Evolutionary conservation across 2,888 invertebrate species (phyloP).

Genomic region (Bombylius discolor): DNA sequence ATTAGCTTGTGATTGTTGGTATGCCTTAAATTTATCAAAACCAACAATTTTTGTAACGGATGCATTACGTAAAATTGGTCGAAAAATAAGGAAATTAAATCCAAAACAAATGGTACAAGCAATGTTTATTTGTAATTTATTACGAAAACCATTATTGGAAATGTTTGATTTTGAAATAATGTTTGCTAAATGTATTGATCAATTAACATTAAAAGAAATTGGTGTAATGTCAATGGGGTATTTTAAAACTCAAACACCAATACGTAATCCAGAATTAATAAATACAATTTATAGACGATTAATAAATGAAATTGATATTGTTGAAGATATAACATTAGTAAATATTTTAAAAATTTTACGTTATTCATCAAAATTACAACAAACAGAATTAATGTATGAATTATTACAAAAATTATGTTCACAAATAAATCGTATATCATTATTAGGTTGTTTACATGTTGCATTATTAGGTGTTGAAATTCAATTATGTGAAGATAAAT

Average conservation of each 20-base stretch:
- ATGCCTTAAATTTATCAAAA: constrained; percentile 42
- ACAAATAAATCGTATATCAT: constrained; percentile 46
- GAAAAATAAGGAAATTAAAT: constrained; percentile 45
- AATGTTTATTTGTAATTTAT: constrained; percentile 51
- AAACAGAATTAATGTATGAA: constrained; percentile 37
- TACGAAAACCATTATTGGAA: constrained; percentile 42
- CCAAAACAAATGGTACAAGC: constrained; percentile 51
- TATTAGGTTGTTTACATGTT: constrained; percentile 51
- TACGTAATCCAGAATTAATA: constrained; percentile 41
- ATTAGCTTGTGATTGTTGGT: constrained; percentile 51
- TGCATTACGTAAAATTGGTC: constrained; percentile 42
- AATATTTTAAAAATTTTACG: constrained; percentile 46
- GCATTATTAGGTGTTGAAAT: constrained; percentile 47
- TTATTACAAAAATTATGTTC: constrained; percentile 42
- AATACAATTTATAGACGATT: constrained; percentile 41
- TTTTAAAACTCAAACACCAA: constrained; percentile 58
- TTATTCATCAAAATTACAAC: constrained; percentile 40
- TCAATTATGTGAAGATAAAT: constrained; percentile 37
- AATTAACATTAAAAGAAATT: constrained; percentile 51
- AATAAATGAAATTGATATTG: constrained; percentile 38
- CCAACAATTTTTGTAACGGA: constrained; percentile 43
- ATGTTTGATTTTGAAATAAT: constrained; percentile 54
- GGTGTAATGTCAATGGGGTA: constrained; percentile 62
- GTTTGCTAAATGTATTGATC: constrained; percentile 39
- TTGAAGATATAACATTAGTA: constrained; percentile 52